Evolutionary conservation across 1,140 invertebrate genomes (phyloP), one percentile per base, ranked within the genome.

Genomic region (Spodoptera litura): DNA sequence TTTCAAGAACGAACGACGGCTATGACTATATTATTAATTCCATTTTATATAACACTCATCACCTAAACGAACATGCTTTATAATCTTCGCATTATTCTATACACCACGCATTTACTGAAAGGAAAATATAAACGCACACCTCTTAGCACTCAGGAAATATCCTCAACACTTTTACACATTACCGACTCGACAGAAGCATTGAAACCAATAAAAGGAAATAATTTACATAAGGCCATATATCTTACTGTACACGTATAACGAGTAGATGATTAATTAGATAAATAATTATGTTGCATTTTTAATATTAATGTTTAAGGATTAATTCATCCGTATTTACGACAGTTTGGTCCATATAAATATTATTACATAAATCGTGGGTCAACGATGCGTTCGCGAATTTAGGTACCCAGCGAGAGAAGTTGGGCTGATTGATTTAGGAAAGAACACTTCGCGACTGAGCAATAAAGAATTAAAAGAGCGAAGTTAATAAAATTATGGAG

Each of bases 221-320:
- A 91, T 92, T 91, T 92, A 94, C 92, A 93, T 94, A 94, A 94
- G 93, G 93, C 92, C 90, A 94, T 94, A 92, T 89, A 89, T 89
- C 88, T 90, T 88, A 94, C 92, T 93, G 92, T 94, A 94, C 92
- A 94, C 85, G 88, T 90, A 88, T 92, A 92, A 94, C 89, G 85
- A 93, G 84, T 90, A 93, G 91, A 93, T 92, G 92, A 94, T 92
- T 91, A 90, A 88, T 87, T 88, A 93, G 91, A 91, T 91, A 93
- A 94, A 93, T 93, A 90, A 91, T 84, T 80, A 81, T 87, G 88
- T 89, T 87, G 89, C 78, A 86, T 91, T 77, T 44, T 88, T 92
- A 89, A 92, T 87, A 89, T 91, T 91, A 92, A 88, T 87, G 88
- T 85, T 88, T 92, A 92, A 91, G 89, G 91, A 92, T 89, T 91